Evolutionary conservation across 1,140 invertebrate species (phyloP), one percentile per base, ranked within the genome.

Genomic region (Acromyrmex heyeri): DNA sequence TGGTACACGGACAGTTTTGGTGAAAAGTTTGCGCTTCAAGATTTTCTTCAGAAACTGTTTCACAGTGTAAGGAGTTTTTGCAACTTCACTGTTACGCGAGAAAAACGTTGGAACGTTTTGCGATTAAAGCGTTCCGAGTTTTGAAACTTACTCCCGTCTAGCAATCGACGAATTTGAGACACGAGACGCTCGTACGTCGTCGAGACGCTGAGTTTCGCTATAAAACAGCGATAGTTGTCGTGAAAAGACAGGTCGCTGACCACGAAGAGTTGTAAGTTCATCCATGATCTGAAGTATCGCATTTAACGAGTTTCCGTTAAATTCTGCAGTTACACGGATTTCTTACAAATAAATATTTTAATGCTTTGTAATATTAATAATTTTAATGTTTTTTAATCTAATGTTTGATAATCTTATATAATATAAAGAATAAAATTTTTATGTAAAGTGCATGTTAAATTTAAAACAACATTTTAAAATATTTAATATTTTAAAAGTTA

Each of bases 201-300:
- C 34, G 86, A 65, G 27, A 81, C 73, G 21, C 44, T 85, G 16
- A 34, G 50, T 62, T 53, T 77, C 16, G 75, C 67, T 85, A 88
- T 88, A 79, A 86, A 90, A 78, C 76, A 81, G 18, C 78, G 70
- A 81, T 55, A 12, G 64, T 24, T 0, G 70, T 82, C 53, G 82
- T 48, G 55, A 57, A 18, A 44, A 64, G 18, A 14, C 87, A 78
- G 18, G 65, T 6, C 38, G 73, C 44, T 7, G 61, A 85, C 86
- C 89, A 76, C 14, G 21, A 89, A 73, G 8, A 90, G 38, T 21
- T 70, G 85, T 38, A 89, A 34, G 62, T 90, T 87, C 87, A 69
- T 89, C 62, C 53, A 57, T n/a, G 73, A 64, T 16, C 88, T 86
- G 75, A 59, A 87, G 48, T 38, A 89, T 27, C 4, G 57, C 7